Evolutionary conservation across 2,888 invertebrate species (phyloP).

Genomic region (Drosophila neonasuta): DNA sequence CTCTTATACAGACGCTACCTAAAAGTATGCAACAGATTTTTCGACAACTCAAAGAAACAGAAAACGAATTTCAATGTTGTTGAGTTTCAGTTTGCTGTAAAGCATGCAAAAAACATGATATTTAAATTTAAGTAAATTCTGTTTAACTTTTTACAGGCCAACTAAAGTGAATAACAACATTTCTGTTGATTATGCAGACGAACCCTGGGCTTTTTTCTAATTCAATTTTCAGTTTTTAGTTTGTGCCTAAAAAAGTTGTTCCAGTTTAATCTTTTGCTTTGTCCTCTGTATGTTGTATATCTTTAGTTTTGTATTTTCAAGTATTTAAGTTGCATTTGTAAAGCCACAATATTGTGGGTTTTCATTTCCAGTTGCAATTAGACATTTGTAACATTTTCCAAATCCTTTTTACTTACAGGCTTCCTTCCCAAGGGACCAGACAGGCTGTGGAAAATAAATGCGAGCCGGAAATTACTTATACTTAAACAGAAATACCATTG

Average conservation of each 20-base stretch:
- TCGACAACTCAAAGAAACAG: not conserved
- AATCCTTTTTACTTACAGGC: slow-evolving; percentile 44
- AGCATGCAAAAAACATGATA: not conserved
- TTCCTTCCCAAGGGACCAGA: not conserved
- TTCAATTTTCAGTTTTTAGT: not conserved
- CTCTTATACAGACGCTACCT: slow-evolving; percentile 30
- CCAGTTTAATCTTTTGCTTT: not conserved
- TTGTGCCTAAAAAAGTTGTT: not conserved
- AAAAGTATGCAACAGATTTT: slow-evolving; percentile 51
- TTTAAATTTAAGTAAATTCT: not conserved
- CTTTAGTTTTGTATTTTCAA: not conserved
- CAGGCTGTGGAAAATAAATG: slow-evolving; percentile 28
- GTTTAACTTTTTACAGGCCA: not conserved
- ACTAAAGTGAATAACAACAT: not conserved
- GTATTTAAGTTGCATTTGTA: not conserved
- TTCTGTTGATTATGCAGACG: not conserved
- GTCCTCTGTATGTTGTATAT: not conserved
- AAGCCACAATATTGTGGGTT: not conserved
- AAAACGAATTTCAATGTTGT: not conserved
- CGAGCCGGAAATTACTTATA: slow-evolving; percentile 25
- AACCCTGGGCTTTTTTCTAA: not conserved
- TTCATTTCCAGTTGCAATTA: slow-evolving; percentile 4
- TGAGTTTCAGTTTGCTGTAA: not conserved
- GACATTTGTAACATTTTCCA: slow-evolving; percentile 5
- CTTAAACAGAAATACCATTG: slow-evolving; percentile 4